Evolutionary conservation across 1,140 invertebrate genomes (phyloP).

Genomic region (Sycophaga agraensis): DNA sequence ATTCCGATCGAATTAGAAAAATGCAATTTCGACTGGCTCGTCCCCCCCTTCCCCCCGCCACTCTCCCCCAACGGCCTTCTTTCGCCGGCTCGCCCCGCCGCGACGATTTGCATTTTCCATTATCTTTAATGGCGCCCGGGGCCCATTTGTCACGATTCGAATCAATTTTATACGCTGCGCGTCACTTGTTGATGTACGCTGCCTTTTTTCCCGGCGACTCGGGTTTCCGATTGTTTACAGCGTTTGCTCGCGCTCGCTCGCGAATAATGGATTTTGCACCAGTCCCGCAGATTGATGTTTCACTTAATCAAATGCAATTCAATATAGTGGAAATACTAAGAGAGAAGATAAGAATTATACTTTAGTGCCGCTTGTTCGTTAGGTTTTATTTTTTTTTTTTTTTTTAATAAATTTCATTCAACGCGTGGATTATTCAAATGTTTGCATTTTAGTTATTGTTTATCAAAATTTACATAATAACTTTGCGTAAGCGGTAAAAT

Average conservation of each 20-base stretch:
- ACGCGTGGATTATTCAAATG: too few species aligned
- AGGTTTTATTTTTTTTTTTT: too few species aligned
- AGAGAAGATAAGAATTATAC: too few species aligned
- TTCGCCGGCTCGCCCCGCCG: background rate
- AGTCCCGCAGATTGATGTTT: too few species aligned
- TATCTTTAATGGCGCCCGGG: conserved; percentile 26
- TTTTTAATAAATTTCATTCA: too few species aligned
- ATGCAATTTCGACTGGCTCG: conserved; percentile 23
- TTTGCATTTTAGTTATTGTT: too few species aligned
- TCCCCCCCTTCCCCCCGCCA: background rate
- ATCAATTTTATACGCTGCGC: conserved; percentile 17
- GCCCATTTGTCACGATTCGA: conserved; percentile 18
- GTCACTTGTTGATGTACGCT: conserved; percentile 7
- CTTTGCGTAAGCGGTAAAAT: too few species aligned
- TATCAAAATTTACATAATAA: too few species aligned
- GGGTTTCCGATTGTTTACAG: too few species aligned
- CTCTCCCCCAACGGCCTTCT: background rate
- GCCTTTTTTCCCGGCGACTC: conserved; percentile 3
- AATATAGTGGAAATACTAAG: background rate
- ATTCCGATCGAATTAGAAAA: conserved; percentile 30
- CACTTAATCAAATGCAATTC: too few species aligned
- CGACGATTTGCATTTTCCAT: conserved; percentile 31
- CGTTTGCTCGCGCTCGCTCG: background rate
- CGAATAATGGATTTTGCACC: too few species aligned
- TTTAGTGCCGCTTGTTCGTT: too few species aligned